Evolutionary conservation across 2,113 vertebrate genomes (phyloP), one percentile per base, ranked within the genome.

Genomic region (Narcine bancroftii): DNA sequence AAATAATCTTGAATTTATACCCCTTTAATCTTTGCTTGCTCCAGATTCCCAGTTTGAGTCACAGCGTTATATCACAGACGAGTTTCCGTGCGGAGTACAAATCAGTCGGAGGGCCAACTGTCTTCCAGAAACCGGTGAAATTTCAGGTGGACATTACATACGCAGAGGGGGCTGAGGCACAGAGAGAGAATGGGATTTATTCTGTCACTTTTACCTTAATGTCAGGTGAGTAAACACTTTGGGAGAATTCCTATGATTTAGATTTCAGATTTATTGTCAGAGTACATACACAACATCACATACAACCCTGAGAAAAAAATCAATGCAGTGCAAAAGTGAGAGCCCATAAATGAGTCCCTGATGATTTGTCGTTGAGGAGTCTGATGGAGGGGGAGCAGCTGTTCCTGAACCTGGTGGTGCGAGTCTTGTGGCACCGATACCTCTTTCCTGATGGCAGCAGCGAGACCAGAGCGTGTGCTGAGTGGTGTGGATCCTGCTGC

Each of bases 81-180:
- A 98, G 97, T 95, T 98, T 98, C 95, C 96, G 98, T 94, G 98
- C 98, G 29, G 98, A 98, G 94, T 98, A 98, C 94, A 98, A 98
- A 94, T 96, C 97, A 94, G 97, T 97, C 15, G 97, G 96, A 11
- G 97, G 98, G 92, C 97, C 98, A 39, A 97, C 97, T 91, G 98
- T 98, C 96, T 98, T 98, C 97, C 98, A 98, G 96, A 98, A 98
- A 94, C 97, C 98, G 1, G 97, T 98, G 94, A 97, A 97, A 94
- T 98, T 98, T 95, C 97, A 98, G 94, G 98, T 98, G 96, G 97
- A 98, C 96, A 98, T 98, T 93, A 96, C 97, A 91, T 98, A 97
- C 94, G 98, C 97, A 0, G 98, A 98, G 93, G 97, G 97, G 77
- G 45, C 71, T 11, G 97, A 98, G 76, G 95, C 96, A 71, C 95